A percentile compares a stretch with the other conserved stretches of the same genome.
phyloP scores from a whole-genome alignment of 35 echinoderm and acorn worm genomes.

The Apostichopus parvimensis region DNA sequence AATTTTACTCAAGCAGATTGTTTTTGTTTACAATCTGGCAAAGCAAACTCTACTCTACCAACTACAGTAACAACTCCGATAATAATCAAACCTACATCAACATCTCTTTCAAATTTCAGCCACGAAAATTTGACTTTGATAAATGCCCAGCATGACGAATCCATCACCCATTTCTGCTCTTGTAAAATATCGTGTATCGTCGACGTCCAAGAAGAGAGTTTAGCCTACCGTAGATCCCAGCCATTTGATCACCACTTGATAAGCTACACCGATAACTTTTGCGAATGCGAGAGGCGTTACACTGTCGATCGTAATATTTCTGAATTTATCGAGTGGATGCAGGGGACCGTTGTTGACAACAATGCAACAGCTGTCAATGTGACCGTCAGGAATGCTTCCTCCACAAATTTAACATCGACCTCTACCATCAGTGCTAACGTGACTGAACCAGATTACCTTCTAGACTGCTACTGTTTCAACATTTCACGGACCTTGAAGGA shows the following conservation, averaged over 20 bases:
- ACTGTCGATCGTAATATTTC: conserved; percentile 1
- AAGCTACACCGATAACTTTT: conserved; percentile 26
- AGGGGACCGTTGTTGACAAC: not conserved
- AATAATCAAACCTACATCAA: not conserved
- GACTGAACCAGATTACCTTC: not conserved
- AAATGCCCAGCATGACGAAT: not conserved
- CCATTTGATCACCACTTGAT: not conserved
- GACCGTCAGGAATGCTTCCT: not conserved
- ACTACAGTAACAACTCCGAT: too few species aligned
- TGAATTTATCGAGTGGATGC: conserved; percentile 40
- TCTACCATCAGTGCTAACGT: not conserved
- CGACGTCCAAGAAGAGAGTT: conserved; percentile 41
- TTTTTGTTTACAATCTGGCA: not conserved
- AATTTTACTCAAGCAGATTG: not conserved
- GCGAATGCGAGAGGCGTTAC: conserved; percentile 51
- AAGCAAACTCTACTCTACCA: not conserved
- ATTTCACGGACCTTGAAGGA: conserved; percentile 29
- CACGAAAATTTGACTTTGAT: not conserved
- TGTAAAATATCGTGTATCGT: conserved; percentile 43
- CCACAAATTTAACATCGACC: not conserved
- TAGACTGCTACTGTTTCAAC: conserved; percentile 73
- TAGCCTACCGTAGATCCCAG: not conserved
- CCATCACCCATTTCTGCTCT: not conserved
- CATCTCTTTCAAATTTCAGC: not conserved
- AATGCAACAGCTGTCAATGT: not conserved